Evolutionary conservation across 2,797 vertebrate genomes (phyloP).

Genomic region (Amblyopsis hoosieri): DNA sequence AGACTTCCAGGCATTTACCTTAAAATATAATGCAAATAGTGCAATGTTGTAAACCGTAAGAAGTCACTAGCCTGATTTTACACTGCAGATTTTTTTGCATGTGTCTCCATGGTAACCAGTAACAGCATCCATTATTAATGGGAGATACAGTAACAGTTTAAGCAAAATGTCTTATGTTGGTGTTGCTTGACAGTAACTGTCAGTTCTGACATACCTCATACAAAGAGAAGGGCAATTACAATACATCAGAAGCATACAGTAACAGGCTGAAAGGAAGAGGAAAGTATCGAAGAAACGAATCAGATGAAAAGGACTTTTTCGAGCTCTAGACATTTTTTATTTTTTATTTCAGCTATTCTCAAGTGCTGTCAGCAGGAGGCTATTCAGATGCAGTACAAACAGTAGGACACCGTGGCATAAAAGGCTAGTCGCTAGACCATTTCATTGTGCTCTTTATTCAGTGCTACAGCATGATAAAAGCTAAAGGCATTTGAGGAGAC

Average conservation of each 20-base stretch:
- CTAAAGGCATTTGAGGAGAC: conserved; percentile 10
- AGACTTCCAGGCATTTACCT: no score
- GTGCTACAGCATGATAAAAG: conserved; percentile 18
- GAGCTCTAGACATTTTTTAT: conserved; percentile 54
- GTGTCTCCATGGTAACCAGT: not conserved
- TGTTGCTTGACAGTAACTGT: conserved; percentile 23
- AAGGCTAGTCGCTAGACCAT: conserved; percentile 7
- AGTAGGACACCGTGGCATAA: no score
- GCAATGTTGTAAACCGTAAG: no score
- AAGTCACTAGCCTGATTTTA: not conserved
- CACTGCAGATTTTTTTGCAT: conserved; percentile 1
- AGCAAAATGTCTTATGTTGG: not conserved
- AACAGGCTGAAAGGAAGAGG: conserved; percentile 3
- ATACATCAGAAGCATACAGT: conserved; percentile 20
- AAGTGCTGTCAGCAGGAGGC: conserved; percentile 35
- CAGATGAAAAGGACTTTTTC: conserved; percentile 36
- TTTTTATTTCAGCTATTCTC: conserved; percentile 32
- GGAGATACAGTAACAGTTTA: not conserved
- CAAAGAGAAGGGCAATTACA: conserved; percentile 55
- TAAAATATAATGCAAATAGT: no score
- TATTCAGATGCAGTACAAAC: conserved; percentile 16
- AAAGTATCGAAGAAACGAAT: conserved; percentile 14
- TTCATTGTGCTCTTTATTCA: conserved; percentile 34
- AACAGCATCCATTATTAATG: not conserved
- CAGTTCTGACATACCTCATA: conserved; percentile 33